phyloP scores from a whole-genome alignment of 2,888 invertebrate genomes.

The Meiosimyza decipiens region DNA sequence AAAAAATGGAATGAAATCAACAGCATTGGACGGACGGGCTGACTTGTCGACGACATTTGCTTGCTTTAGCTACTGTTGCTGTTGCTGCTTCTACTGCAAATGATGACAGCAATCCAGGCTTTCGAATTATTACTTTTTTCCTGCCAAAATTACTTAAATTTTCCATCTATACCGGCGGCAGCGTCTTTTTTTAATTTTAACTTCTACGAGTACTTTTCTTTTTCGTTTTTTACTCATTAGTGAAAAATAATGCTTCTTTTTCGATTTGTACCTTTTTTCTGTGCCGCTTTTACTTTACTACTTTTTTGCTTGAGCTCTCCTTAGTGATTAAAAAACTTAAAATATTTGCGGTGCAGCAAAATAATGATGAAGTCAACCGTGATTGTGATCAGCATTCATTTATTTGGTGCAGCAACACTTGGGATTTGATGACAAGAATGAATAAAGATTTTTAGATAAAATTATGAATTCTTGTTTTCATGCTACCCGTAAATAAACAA shows the following conservation, averaged over 20 bases:
- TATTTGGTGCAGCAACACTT: neutral
- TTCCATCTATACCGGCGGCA: neutral
- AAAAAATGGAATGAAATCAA: conserved; percentile 2
- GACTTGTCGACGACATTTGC: neutral
- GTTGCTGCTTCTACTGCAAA: neutral
- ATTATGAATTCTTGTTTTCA: too few species aligned
- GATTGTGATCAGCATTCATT: conserved; percentile 26
- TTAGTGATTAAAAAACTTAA: conserved; percentile 29
- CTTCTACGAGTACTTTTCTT: neutral
- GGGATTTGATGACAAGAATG: neutral
- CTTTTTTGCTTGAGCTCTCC: neutral
- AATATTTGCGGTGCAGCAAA: conserved; percentile 11
- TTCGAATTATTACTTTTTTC: conserved; percentile 19
- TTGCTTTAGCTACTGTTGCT: neutral
- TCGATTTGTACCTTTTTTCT: neutral
- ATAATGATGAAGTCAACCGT: conserved; percentile 18
- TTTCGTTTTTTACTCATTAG: conserved; percentile 23
- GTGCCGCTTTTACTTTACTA: neutral
- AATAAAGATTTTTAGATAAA: neutral
- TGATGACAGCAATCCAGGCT: conserved; percentile 26
- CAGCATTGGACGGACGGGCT: conserved; percentile 6
- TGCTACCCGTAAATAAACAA: too few species aligned
- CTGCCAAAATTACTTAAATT: conserved; percentile 18
- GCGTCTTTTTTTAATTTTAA: neutral
- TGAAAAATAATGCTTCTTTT: conserved; percentile 19